phyloP scores from a whole-genome alignment of 2,113 vertebrate species.

The Suricata suricatta region DNA sequence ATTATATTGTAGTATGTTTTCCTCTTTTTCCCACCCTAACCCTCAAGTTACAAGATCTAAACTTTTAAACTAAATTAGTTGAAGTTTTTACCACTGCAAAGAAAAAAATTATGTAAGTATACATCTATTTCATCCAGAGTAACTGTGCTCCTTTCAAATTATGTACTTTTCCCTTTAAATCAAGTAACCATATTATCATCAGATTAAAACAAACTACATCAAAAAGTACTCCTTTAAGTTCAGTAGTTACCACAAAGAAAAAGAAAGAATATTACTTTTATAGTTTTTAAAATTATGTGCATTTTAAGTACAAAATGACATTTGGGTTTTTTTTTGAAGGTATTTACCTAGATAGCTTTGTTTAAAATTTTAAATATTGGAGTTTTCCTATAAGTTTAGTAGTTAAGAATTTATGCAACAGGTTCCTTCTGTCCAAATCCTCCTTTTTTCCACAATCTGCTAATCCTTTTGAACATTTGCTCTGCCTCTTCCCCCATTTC shows the following conservation, averaged over 20 bases:
- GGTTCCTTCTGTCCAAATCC: constrained; percentile 82
- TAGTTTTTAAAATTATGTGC: constrained; percentile 62
- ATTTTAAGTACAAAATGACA: constrained; percentile 78
- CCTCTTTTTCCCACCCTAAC: constrained; percentile 36
- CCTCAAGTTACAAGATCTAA: not conserved
- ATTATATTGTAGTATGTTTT: constrained; percentile 8
- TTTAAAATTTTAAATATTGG: constrained; percentile 80
- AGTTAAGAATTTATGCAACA: constrained; percentile 82
- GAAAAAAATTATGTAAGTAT: not conserved
- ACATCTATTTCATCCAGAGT: constrained; percentile 31
- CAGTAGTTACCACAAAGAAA: constrained; percentile 49
- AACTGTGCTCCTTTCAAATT: constrained; percentile 45
- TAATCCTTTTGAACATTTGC: constrained; percentile 81
- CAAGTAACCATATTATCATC: constrained; percentile 55
- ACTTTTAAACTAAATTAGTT: constrained; percentile 33
- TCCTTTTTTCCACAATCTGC: constrained; percentile 82
- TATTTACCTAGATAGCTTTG: constrained; percentile 82
- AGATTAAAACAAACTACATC: constrained; percentile 62
- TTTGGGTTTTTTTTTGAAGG: constrained; percentile 77
- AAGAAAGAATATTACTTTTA: constrained; percentile 58
- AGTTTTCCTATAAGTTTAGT: constrained; percentile 81
- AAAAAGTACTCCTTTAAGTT: constrained; percentile 56
- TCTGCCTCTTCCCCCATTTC: constrained; percentile 82
- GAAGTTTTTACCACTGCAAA: constrained; percentile 43
- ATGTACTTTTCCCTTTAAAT: constrained; percentile 63